phyloP scores from a whole-genome alignment of 2,888 invertebrate genomes.

The Patella caerulea region DNA sequence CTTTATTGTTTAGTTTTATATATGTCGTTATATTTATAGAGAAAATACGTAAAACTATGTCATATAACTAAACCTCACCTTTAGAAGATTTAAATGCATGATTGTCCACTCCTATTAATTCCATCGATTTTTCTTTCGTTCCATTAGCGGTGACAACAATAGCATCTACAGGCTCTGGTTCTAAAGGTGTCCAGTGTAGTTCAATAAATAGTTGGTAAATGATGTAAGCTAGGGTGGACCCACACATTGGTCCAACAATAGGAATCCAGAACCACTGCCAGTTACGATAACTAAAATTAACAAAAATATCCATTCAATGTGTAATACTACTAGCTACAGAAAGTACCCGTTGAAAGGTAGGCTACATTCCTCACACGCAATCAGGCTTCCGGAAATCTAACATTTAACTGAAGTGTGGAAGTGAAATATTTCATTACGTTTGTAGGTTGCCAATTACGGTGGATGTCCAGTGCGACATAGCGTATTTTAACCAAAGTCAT shows the following conservation, averaged over 20 bases:
- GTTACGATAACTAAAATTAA: slow-evolving; percentile 28
- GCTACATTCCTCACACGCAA: no score
- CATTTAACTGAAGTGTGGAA: no score
- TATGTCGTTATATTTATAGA: no score
- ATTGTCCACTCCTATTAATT: neutral
- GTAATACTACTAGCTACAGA: neutral
- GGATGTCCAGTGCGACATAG: no score
- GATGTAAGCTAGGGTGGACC: slow-evolving; percentile 27
- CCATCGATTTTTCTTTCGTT: neutral
- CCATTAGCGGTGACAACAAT: neutral
- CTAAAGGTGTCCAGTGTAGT: slow-evolving; percentile 30
- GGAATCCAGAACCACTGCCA: slow-evolving; percentile 43
- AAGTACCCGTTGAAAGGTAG: no score
- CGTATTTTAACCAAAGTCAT: no score
- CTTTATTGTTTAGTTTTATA: no score
- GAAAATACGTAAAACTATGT: no score
- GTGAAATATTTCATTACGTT: no score
- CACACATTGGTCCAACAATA: slow-evolving; percentile 31
- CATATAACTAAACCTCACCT: neutral
- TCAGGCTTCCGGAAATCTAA: neutral
- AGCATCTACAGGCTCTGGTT: neutral
- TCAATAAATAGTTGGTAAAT: slow-evolving; percentile 30
- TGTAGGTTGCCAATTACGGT: no score
- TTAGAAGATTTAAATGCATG: neutral
- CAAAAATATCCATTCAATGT: neutral